These are phyloP conservation scores for Diabrotica balteata DNA, from an alignment of 2,888 invertebrate genomes.

Conservation along the genomic window DNA sequence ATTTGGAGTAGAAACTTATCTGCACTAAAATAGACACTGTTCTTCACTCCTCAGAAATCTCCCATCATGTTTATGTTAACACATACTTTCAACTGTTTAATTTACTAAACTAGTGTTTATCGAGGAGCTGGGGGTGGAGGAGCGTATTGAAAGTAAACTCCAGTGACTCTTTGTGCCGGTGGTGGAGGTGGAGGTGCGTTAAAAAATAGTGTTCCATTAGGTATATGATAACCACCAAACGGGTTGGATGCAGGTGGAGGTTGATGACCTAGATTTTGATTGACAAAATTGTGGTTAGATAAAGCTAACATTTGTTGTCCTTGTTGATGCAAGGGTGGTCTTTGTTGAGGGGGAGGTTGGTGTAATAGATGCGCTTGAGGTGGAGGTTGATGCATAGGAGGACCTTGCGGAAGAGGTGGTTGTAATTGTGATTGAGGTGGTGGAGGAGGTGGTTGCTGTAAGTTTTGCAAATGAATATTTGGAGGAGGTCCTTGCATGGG, in stretches of 20 bases:
- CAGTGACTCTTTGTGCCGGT: conserved; percentile 44
- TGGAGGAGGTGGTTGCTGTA: conserved; percentile 31
- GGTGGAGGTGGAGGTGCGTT: conserved; percentile 55
- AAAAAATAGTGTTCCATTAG: conserved; percentile 55
- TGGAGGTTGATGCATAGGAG: conserved; percentile 21
- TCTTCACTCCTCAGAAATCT: too few relatives aligned
- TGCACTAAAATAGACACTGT: too few relatives aligned
- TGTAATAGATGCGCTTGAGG: conserved; percentile 15
- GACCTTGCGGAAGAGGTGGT: conserved; percentile 17
- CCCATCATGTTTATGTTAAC: too few relatives aligned
- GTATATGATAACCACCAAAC: conserved; percentile 51
- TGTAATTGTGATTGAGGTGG: conserved; percentile 30
- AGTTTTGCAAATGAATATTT: conserved; percentile 19
- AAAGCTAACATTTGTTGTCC: conserved; percentile 13
- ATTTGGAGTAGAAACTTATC: too few relatives aligned
- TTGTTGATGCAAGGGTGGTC: conserved; percentile 21
- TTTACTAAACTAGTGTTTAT: conserved; percentile 35
- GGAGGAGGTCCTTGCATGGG: conserved; percentile 17
- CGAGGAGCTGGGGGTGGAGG: conserved; percentile 55
- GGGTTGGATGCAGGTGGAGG: conserved; percentile 24
- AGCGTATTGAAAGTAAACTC: conserved; percentile 50
- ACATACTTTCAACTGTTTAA: too few relatives aligned
- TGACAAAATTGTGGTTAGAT: not conserved
- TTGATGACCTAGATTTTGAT: conserved; percentile 23
- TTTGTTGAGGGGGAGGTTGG: conserved; percentile 23